Percentiles rank a stretch among this genome's conserved stretches.
These are phyloP conservation scores for Drosophila recens DNA, from an alignment of 2,888 invertebrate species.

Conservation along the genomic window DNA sequence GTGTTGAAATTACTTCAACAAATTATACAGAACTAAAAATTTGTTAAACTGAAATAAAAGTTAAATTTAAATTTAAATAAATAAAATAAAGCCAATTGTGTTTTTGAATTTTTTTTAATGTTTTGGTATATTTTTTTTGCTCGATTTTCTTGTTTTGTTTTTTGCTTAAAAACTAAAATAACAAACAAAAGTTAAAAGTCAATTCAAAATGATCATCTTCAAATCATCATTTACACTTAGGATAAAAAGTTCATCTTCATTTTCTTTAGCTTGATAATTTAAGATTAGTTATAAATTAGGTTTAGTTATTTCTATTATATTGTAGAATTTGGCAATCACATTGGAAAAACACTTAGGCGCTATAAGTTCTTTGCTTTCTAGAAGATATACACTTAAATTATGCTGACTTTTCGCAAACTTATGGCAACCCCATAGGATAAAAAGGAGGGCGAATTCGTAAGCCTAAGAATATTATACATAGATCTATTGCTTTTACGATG, in stretches of 20 bases:
- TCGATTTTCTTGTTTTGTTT: slow-evolving; percentile 23
- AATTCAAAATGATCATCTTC: slow-evolving; percentile 45
- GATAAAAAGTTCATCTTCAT: slow-evolving; percentile 28
- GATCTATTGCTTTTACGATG: slow-evolving; percentile 76
- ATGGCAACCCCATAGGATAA: slow-evolving; percentile 53
- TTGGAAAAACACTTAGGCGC: slow-evolving; percentile 78
- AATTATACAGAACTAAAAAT: neutral
- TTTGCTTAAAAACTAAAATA: slow-evolving; percentile 76
- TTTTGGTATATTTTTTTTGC: slow-evolving; percentile 26
- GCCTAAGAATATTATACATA: slow-evolving; percentile 19
- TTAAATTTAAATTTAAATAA: slow-evolving; percentile 14
- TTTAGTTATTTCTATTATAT: slow-evolving; percentile 42
- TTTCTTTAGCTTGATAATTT: slow-evolving; percentile 15
- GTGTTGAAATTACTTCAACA: neutral
- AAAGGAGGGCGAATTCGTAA: slow-evolving; percentile 17
- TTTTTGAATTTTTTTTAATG: slow-evolving; percentile 32
- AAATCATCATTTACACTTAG: slow-evolving; percentile 37
- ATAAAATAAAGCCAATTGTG: slow-evolving; percentile 48
- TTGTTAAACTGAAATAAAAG: neutral
- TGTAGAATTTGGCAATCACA: slow-evolving; percentile 81
- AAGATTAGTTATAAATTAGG: slow-evolving; percentile 53
- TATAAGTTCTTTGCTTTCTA: slow-evolving; percentile 75
- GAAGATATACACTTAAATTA: slow-evolving; percentile 40
- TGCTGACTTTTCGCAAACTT: slow-evolving; percentile 45
- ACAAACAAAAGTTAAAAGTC: slow-evolving; percentile 70